phyloP scores from a whole-genome alignment of 2,797 vertebrate species.

The Pangasius larnaudii region DNA sequence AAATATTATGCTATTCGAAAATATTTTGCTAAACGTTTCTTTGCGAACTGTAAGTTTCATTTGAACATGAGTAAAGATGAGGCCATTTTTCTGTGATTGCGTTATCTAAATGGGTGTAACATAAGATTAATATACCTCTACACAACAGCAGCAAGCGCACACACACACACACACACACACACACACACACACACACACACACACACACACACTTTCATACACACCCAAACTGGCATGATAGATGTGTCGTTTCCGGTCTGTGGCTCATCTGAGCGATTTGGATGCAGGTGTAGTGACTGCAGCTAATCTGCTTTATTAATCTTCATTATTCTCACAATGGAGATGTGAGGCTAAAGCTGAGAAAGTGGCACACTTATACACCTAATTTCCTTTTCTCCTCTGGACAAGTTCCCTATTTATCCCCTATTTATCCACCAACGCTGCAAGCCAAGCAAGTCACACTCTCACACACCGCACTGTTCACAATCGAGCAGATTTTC shows the following conservation, averaged over 20 bases:
- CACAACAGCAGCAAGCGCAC: not conserved
- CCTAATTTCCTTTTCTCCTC: conserved; percentile 6
- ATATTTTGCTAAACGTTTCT: not conserved
- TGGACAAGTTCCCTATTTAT: not conserved
- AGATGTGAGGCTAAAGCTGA: conserved; percentile 8
- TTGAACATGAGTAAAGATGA: not conserved
- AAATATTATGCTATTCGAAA: not conserved
- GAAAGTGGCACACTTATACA: conserved; percentile 48
- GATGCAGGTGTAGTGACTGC: conserved; percentile 33
- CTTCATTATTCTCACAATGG: conserved; percentile 52
- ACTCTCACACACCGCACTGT: not conserved
- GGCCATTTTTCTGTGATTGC: not conserved
- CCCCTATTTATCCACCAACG: not conserved
- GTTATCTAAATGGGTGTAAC: not conserved
- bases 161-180: not conserved
- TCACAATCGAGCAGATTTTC: conserved; percentile 45
- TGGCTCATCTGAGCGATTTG: not conserved
- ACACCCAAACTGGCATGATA: not conserved
- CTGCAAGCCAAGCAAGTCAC: not conserved
- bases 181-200: not conserved
- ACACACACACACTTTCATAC: not conserved
- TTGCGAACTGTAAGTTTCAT: not conserved
- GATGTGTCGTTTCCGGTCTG: not conserved
- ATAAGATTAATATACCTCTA: not conserved
- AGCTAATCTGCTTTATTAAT: conserved; percentile 54